A percentile compares a stretch with the other conserved stretches of the same genome.
Evolutionary conservation across 2,113 vertebrate genomes (phyloP).

Genomic region (Ophiodon elongatus): DNA sequence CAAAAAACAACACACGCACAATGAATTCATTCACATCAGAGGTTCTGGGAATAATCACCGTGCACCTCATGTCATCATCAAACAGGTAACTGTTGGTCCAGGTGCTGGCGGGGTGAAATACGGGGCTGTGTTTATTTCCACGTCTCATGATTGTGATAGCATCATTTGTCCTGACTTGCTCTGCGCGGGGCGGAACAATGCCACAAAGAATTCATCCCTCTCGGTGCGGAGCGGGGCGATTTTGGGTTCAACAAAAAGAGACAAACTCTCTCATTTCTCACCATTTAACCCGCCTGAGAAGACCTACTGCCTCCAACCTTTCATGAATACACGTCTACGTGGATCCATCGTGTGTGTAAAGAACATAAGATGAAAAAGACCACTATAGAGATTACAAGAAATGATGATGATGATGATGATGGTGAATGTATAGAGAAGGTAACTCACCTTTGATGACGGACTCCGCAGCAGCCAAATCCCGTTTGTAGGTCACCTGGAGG

Average conservation of each 20-base stretch:
- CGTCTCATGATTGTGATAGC: conserved; percentile 58
- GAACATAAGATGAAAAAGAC: conserved; percentile 1
- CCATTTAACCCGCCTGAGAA: conserved; percentile 37
- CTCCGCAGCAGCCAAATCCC: conserved; percentile 94
- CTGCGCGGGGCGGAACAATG: conserved; percentile 61
- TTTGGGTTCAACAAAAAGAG: conserved; percentile 62
- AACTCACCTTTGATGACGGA: conserved; percentile 95
- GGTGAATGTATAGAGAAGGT: conserved; percentile 30
- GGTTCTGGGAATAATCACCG: conserved; percentile 55
- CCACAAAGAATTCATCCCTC: conserved; percentile 44
- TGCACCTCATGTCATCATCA: conserved; percentile 60
- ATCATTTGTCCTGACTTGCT: conserved; percentile 72
- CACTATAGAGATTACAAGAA: background rate
- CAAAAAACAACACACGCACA: conserved; percentile 32
- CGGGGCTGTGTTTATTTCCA: conserved; percentile 63
- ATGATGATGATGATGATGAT: conserved; percentile 38
- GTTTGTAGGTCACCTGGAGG: conserved; percentile 95
- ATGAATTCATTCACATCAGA: conserved; percentile 65
- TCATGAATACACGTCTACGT: conserved; percentile 18
- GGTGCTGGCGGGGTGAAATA: conserved; percentile 60
- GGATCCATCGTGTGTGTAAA: background rate
- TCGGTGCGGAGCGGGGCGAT: conserved; percentile 21
- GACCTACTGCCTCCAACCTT: background rate
- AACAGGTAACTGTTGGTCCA: conserved; percentile 73
- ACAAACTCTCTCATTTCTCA: conserved; percentile 50